These are phyloP conservation scores for Serranus cabrilla DNA, from an alignment of 2,797 vertebrate genomes.

Conservation along the genomic window DNA sequence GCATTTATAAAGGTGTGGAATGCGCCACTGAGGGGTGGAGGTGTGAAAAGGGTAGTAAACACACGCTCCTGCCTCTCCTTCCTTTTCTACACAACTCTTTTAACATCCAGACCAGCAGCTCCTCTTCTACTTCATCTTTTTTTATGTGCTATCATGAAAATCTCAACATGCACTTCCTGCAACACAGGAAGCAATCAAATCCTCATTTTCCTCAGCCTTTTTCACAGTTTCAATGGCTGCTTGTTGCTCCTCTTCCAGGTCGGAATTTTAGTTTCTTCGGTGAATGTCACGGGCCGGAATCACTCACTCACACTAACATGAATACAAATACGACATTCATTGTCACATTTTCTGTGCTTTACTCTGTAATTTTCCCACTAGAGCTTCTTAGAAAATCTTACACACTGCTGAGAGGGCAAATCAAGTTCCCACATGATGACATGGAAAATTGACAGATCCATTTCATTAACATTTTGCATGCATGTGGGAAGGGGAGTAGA, in stretches of 20 bases:
- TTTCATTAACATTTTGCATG: conserved; percentile 49
- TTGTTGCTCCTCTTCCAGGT: not conserved
- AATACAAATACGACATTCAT: not conserved
- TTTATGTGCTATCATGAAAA: not conserved
- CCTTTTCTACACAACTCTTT: not conserved
- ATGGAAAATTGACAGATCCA: conserved; percentile 47
- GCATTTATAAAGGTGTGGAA: conserved; percentile 66
- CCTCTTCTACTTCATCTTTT: not conserved
- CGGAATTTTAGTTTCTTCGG: not conserved
- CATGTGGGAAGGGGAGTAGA: conserved; percentile 6
- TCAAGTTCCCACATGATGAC: conserved; percentile 39
- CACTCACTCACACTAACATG: not conserved
- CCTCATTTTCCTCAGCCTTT: too few relatives aligned
- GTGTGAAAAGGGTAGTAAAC: conserved; percentile 37
- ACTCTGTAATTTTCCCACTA: not conserved
- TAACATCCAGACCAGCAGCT: not conserved
- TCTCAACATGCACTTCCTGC: not conserved
- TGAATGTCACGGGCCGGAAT: conserved; percentile 5
- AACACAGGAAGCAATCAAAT: conserved; percentile 3
- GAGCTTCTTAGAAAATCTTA: conserved; percentile 7
- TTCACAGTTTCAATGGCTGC: conserved; percentile 1
- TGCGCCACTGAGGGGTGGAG: conserved; percentile 33
- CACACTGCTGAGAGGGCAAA: conserved; percentile 24
- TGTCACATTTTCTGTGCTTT: not conserved
- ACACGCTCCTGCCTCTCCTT: conserved; percentile 11